A percentile compares a stretch with the other conserved stretches of the same genome.
phyloP scores from a whole-genome alignment of 2,797 vertebrate genomes.

The Limnodromus scolopaceus region DNA sequence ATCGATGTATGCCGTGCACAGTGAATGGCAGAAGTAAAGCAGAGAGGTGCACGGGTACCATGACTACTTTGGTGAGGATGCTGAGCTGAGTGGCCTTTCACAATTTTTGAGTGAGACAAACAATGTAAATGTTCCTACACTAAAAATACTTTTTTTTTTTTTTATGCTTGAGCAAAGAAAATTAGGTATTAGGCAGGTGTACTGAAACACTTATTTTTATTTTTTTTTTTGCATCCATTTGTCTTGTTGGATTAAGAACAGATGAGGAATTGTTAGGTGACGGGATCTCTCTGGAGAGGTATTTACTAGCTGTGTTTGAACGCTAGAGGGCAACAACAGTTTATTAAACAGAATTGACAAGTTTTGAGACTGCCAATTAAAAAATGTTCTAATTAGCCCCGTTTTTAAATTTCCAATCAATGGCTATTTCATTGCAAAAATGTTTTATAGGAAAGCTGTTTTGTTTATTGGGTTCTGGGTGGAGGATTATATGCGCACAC shows the following conservation, averaged over 20 bases:
- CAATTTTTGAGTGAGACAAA: background rate
- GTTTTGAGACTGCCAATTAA: background rate
- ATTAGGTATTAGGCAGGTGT: background rate
- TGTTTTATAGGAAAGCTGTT: background rate
- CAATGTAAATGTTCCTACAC: background rate
- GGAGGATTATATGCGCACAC: background rate
- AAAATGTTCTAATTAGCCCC: background rate
- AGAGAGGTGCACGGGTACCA: background rate
- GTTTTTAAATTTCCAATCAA: background rate
- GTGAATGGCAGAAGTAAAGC: background rate
- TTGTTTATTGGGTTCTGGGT: background rate
- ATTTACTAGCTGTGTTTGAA: background rate
- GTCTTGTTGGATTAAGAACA: background rate
- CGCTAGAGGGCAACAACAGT: slow-evolving; percentile 60
- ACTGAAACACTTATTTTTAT: background rate
- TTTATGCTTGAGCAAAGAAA: background rate
- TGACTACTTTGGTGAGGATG: background rate
- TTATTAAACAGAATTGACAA: background rate
- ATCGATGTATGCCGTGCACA: accelerated
- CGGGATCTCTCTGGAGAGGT: background rate
- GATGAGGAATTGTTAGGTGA: accelerated
- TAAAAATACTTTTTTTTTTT: background rate
- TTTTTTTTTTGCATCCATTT: background rate
- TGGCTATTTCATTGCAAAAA: background rate
- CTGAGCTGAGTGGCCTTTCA: background rate